Conservation (phyloP, 2,113 vertebrate genomes). For the Aythya baeri region DNA sequence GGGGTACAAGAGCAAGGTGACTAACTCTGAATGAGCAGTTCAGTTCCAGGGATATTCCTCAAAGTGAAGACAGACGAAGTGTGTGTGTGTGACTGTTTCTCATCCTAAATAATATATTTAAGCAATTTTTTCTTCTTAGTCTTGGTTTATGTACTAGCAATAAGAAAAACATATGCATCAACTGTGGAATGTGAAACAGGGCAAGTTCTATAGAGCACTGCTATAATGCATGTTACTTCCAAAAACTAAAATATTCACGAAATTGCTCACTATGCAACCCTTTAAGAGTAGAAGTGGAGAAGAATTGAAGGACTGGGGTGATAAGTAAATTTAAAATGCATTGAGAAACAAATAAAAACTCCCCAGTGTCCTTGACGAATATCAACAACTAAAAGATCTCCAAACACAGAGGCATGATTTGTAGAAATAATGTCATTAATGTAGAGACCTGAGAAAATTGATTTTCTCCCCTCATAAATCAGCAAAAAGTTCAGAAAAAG, state of each 20-base stretch:
- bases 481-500: not conserved
- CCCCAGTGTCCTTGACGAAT: not conserved
- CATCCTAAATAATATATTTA: not conserved
- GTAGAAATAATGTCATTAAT: not conserved
- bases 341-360: not conserved
- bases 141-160: not conserved
- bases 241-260: not conserved
- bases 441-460: not conserved
- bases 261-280: not conserved
- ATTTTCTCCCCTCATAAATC: not conserved
- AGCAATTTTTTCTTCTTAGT: not conserved
- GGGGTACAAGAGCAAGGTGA: not conserved
- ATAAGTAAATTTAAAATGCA: not conserved
- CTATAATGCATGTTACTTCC: not conserved
- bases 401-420: not conserved
- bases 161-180: not conserved
- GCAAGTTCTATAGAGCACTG: not conserved
- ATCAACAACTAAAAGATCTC: not conserved
- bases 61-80: not conserved
- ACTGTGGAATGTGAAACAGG: not conserved
- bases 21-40: not conserved
- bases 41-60: not conserved
- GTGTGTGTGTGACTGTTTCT: not conserved
- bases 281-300: not conserved
- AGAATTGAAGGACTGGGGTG: not conserved